Percentiles rank a stretch among this genome's conserved stretches.
Evolutionary conservation across 1,140 invertebrate genomes (phyloP).

Genomic region (Papilio polyxenes): DNA sequence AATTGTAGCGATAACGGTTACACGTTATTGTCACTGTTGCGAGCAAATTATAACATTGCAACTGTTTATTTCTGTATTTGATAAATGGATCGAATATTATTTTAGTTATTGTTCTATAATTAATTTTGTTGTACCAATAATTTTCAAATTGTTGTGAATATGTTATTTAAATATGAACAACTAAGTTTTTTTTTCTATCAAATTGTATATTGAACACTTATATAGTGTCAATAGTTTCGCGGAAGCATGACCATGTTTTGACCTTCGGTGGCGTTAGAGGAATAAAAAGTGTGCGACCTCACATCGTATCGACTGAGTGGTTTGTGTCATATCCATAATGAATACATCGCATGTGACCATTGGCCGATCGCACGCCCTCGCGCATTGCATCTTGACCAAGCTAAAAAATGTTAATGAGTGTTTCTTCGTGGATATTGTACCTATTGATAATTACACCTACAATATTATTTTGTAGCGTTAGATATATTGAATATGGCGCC

Average conservation of each 20-base stretch:
- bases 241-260: constrained; percentile 38
- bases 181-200: background rate
- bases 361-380: constrained; percentile 14
- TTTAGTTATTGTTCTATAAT: background rate
- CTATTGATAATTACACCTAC: background rate
- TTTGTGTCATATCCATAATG: constrained; percentile 28
- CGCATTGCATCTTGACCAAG: background rate
- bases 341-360: constrained; percentile 10
- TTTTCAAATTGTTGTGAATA: background rate
- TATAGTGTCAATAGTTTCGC: constrained; percentile 8
- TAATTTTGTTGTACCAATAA: background rate
- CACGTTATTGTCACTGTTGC: constrained; percentile 15
- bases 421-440: background rate
- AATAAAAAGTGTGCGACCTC: constrained; percentile 28
- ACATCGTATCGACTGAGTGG: constrained; percentile 21
- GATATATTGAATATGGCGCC: background rate
- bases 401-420: background rate
- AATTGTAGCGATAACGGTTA: constrained; percentile 11
- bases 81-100: background rate
- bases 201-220: background rate
- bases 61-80: background rate
- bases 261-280: constrained; percentile 38
- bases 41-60: constrained; percentile 18
- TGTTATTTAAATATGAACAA: background rate
- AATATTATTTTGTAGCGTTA: background rate